A percentile compares a stretch with the other conserved stretches of the same genome.
These are phyloP conservation scores for Nephrocerus scutellatus DNA, from an alignment of 2,888 invertebrate species.

Conservation along the genomic window DNA sequence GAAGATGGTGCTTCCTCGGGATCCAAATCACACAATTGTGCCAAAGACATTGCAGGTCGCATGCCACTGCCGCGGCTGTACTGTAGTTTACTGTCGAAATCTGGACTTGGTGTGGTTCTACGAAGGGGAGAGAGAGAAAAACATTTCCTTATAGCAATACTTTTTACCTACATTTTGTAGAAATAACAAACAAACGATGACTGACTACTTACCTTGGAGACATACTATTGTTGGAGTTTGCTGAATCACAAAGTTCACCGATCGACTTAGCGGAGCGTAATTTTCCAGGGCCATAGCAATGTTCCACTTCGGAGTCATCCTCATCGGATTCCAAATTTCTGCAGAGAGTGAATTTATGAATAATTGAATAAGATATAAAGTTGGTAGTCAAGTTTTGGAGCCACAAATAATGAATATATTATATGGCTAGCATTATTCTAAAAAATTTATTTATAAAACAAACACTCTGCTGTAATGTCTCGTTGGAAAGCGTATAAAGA, in stretches of 20 bases:
- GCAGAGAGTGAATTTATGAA: slow-evolving; percentile 5
- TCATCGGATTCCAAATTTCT: slow-evolving; percentile 50
- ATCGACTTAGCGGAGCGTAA: slow-evolving; percentile 61
- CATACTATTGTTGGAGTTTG: slow-evolving; percentile 35
- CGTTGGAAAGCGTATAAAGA: too few species aligned
- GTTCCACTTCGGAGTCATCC: slow-evolving; percentile 57
- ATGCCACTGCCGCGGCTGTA: slow-evolving; percentile 48
- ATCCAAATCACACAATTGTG: slow-evolving; percentile 59
- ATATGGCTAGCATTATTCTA: too few species aligned
- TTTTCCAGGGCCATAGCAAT: slow-evolving; percentile 55
- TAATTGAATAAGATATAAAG: too few species aligned
- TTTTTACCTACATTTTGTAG: too few species aligned
- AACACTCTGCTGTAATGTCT: too few species aligned
- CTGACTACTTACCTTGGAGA: slow-evolving; percentile 29
- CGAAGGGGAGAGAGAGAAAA: too few species aligned
- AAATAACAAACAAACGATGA: too few species aligned
- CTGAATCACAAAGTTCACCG: slow-evolving; percentile 59
- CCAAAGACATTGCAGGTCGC: slow-evolving; percentile 62
- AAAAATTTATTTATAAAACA: too few species aligned
- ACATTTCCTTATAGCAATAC: too few species aligned
- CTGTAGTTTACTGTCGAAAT: slow-evolving; percentile 25
- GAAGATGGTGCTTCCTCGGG: slow-evolving; percentile 65
- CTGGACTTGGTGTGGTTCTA: slow-evolving; percentile 37
- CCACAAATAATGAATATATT: too few species aligned
- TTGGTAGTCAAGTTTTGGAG: too few species aligned